Evolutionary conservation across 2,797 vertebrate genomes (phyloP), one percentile per base, ranked within the genome.

Genomic region (Bovichtus diacanthus): DNA sequence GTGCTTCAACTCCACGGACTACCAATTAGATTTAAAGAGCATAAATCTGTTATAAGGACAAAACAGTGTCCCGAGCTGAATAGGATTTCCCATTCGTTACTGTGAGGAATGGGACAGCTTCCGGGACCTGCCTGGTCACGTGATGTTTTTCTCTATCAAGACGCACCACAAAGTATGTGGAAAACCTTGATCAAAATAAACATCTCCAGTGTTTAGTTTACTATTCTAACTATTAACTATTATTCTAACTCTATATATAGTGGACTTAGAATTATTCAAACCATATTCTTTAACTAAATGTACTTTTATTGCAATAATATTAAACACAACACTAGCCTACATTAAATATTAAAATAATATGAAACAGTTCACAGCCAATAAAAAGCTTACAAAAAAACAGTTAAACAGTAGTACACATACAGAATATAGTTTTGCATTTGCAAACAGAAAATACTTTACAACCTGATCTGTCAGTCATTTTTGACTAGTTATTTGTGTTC

Each of bases 1-100:
- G 51, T 56, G 74, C 60, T 31, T 56, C 16, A 58, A 54, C 80
- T 78, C 62, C 83, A 77, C 54, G 76, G 90, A 90, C 88, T 93
- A 90, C 89, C 60, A 90, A 93, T 91, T 78, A 90, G 90, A 84
- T 75, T 73, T 74, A 60, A 77, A 81, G 84, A 51, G 59, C 90
- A 91, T 92, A 92, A 93, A 94, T 94, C 90, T 90, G 88, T 82
- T 87, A 74, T 49, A 67, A 79, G 77, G 60, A 77, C 70, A 90
- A 78, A 86, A 86, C 78, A 74, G 61, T 75, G 78, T 47, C 64
- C 27, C 34, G 18, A 38, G 61, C 68, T 91, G 82, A 93, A 92
- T 85, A 50, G 90, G 77, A 86, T 58, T 54, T 74, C 44, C 65
- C 59, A 38, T 67, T 80, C 64, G 54, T 87, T 81, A 89, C 82